Percentiles rank a stretch among this genome's conserved stretches.
Conservation (phyloP, 2,888 invertebrate genomes). For the Pristionchus japonicus region DNA sequence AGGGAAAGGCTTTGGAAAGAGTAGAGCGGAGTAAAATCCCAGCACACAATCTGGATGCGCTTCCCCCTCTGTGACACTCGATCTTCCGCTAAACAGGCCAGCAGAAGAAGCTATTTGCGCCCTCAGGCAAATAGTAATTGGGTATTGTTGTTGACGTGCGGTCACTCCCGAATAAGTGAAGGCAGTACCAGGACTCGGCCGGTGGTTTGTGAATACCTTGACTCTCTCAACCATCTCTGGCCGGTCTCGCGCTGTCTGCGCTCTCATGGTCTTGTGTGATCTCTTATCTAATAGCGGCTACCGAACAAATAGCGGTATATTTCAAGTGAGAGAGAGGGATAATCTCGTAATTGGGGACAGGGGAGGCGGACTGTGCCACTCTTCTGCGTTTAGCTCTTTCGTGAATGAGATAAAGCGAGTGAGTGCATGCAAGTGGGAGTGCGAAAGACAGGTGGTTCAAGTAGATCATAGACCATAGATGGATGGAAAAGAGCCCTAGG, state of each 20-base stretch:
- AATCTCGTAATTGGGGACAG: conserved; percentile 26
- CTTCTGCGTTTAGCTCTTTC: no score
- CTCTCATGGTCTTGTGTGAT: not conserved
- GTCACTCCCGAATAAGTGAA: conserved; percentile 12
- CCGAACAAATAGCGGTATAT: conserved; percentile 41
- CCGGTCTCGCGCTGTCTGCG: not conserved
- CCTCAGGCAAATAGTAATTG: conserved; percentile 23
- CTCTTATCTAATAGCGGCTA: conserved; percentile 8
- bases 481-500: not conserved
- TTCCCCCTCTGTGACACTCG: not conserved
- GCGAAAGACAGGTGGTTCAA: not conserved
- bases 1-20: not conserved
- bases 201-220: conserved; percentile 7
- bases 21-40: not conserved
- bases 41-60: not conserved
- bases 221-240: not conserved
- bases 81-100: not conserved
- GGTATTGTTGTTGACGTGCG: conserved; percentile 4
- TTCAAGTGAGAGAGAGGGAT: conserved; percentile 25
- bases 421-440: no score
- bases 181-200: not conserved
- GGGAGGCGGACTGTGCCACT: no score
- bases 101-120: not conserved
- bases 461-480: not conserved
- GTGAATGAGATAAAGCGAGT: no score